A percentile compares a stretch with the other conserved stretches of the same genome.
Evolutionary conservation across 2,888 invertebrate genomes (phyloP).

Genomic region (Oligia latruncula): DNA sequence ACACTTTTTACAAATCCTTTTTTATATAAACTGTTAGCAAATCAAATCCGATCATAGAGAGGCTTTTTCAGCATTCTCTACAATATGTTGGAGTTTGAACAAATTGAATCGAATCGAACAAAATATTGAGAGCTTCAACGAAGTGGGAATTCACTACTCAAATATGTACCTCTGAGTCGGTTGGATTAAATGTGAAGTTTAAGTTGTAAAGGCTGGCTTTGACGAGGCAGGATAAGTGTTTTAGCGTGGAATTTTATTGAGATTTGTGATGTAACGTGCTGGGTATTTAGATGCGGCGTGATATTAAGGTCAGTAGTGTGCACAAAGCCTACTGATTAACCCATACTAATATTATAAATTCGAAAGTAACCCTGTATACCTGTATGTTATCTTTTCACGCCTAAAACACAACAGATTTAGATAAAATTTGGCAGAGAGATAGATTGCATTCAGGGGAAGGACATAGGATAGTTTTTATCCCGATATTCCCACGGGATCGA

Average conservation of each 20-base stretch:
- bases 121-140: slow-evolving; percentile 72
- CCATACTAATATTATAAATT: too few relatives aligned
- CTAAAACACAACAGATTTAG: too few relatives aligned
- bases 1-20: background rate
- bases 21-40: slow-evolving; percentile 33
- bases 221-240: slow-evolving; percentile 3
- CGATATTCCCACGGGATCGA: too few relatives aligned
- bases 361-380: too few relatives aligned
- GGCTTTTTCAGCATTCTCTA: slow-evolving; percentile 40
- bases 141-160: slow-evolving; percentile 68
- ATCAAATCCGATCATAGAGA: slow-evolving; percentile 37
- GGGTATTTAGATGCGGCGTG: background rate
- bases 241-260: slow-evolving; percentile 27
- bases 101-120: slow-evolving; percentile 73
- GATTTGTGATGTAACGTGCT: background rate
- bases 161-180: slow-evolving; percentile 62
- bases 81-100: slow-evolving; percentile 68
- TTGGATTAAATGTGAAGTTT: slow-evolving; percentile 56
- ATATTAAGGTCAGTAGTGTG: background rate
- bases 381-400: too few relatives aligned
- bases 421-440: too few relatives aligned
- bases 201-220: slow-evolving; percentile 43
- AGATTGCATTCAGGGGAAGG: too few relatives aligned
- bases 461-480: too few relatives aligned
- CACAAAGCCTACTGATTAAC: background rate